Conservation (phyloP, 2,797 vertebrate genomes). For the Cirrhinus mrigala region DNA sequence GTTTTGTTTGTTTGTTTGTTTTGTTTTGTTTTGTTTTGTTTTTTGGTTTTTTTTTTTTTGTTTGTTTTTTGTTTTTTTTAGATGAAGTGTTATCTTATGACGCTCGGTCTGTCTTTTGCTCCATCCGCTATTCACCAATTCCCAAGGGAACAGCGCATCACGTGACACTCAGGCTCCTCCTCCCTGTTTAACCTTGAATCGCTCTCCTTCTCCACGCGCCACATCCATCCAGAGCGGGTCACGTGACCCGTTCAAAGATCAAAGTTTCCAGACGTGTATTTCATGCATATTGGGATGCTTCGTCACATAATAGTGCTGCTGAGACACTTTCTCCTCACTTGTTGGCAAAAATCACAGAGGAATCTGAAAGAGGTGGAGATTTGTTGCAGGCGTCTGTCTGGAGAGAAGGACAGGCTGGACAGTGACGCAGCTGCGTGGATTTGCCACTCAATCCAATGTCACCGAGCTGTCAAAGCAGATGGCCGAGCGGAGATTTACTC, state of each 20-base stretch:
- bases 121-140: neutral
- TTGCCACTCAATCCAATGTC: slow-evolving; percentile 66
- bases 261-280: neutral
- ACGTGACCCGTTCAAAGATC: neutral
- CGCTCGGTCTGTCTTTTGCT: neutral
- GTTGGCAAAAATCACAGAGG: neutral
- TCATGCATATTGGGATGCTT: neutral
- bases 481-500: slow-evolving; percentile 62
- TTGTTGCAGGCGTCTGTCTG: slow-evolving; percentile 7
- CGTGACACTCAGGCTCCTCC: slow-evolving; percentile 11
- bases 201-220: slow-evolving; percentile 1
- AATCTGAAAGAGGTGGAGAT: neutral
- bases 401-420: neutral
- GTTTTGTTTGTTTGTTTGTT: too few relatives aligned
- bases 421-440: slow-evolving; percentile 50
- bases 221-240: neutral
- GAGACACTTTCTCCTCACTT: too few relatives aligned
- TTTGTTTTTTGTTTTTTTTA: neutral
- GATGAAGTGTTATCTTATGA: neutral
- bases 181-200: slow-evolving; percentile 38
- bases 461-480: slow-evolving; percentile 70
- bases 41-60: too few relatives aligned
- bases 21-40: too few relatives aligned
- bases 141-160: neutral
- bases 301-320: too few relatives aligned